Base-by-base conservation (phyloP, 2,797 vertebrate genomes). In the Myiothlypis chrysogaster region DNA sequence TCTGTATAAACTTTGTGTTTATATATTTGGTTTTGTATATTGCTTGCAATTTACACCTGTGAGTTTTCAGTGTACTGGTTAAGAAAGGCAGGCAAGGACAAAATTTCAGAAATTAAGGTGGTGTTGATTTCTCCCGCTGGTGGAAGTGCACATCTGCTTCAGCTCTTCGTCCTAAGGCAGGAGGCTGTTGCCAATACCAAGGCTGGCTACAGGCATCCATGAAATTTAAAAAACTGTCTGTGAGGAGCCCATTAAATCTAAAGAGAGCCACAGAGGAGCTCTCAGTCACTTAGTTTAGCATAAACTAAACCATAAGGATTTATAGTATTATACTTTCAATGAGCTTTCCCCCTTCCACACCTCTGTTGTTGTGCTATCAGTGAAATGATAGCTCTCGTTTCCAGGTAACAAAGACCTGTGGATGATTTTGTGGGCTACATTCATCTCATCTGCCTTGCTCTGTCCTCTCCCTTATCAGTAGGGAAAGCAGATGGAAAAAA, bases 241-340 rank as follows among this genome's bases (percentile, higher is more conserved):
- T 43, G 34, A 93, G 71, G 66, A 93, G 61, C 20, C 65, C 27
- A 32, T 94, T 93, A 96, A 96, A 85, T 90, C 65, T 83, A 71
- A 90, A 89, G 65, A 91, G 80, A 64, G 50, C 30, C 78, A 79
- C 68, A 71, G 75, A 92, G 87, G 70, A 97, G 56, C 56, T 93
- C 76, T 88, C 86, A 82, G 63, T 94, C 90, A 86, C 50, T 89
- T 89, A 39, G 65, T 95, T 95, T 90, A 89, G 80, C 95, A 93
- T 95, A 93, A 95, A 91, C 94, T 95, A 93, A 95, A 91, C 94
- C 80, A 39, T 44, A 69, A 90, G 71, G 71, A 87, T 93, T 87
- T 88, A 22, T 49, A 73, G 35, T 80, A 94, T 95, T 94, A 75
- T 87, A 73, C 68, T 96, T 97, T 83, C 91, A 97, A 12, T 91